Conservation (phyloP, 2,113 vertebrate genomes). For the Anhinga rufa region DNA sequence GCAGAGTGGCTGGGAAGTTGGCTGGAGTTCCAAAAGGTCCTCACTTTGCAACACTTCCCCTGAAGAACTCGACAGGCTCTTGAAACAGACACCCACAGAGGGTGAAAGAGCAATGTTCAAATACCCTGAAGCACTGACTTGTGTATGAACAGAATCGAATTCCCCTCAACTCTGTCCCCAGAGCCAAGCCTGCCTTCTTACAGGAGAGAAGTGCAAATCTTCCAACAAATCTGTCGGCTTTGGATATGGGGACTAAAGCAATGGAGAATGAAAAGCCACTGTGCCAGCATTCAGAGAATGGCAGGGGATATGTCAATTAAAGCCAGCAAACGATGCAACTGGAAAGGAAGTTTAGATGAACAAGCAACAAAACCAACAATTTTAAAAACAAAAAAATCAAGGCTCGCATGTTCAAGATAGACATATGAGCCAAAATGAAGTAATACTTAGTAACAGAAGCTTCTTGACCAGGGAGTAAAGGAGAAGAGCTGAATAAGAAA, state of each 20-base stretch:
- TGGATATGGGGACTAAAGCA: neutral
- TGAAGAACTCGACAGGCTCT: neutral
- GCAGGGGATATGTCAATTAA: slow-evolving; percentile 31
- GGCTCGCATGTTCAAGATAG: neutral
- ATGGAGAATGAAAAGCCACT: slow-evolving; percentile 15
- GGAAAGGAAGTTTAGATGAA: slow-evolving; percentile 25
- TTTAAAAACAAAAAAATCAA: slow-evolving; percentile 32
- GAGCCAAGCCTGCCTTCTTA: slow-evolving; percentile 6
- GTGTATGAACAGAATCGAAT: neutral
- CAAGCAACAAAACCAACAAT: slow-evolving; percentile 44
- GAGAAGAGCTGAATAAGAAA: slow-evolving; percentile 4
- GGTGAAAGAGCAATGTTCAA: neutral
- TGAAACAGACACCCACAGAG: neutral
- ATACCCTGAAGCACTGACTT: neutral
- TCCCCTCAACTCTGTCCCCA: neutral
- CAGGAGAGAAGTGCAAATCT: neutral
- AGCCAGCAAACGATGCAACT: slow-evolving; percentile 4
- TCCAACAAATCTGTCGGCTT: neutral
- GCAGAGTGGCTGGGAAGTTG: slow-evolving; percentile 40
- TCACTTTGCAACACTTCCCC: neutral
- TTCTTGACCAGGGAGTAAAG: neutral
- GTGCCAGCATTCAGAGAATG: slow-evolving; percentile 28
- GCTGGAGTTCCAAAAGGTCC: neutral
- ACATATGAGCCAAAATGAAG: slow-evolving; percentile 34
- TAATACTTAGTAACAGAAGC: slow-evolving; percentile 32